Conservation (phyloP, 2,113 vertebrate species). For the Zapus hudsonius region DNA sequence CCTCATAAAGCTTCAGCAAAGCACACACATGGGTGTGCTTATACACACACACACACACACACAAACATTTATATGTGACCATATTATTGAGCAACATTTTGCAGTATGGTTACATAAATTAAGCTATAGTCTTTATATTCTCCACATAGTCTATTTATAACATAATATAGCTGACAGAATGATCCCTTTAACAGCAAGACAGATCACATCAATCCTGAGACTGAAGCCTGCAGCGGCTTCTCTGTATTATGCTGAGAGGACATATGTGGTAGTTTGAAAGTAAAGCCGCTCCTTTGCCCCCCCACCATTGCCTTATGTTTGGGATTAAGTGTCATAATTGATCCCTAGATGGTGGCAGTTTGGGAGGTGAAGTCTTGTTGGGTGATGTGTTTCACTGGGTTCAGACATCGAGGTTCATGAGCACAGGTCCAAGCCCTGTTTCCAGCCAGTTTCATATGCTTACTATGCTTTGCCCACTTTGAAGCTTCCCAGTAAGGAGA, state of each 20-base stretch:
- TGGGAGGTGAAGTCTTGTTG: too few species aligned
- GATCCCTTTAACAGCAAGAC: neutral
- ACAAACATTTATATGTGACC: neutral
- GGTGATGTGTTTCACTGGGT: too few species aligned
- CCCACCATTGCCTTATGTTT: too few species aligned
- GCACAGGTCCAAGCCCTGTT: too few species aligned
- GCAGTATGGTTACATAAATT: neutral
- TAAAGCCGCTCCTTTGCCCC: too few species aligned
- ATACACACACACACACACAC: neutral
- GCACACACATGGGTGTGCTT: accelerated
- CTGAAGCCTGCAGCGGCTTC: neutral
- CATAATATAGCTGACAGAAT: neutral
- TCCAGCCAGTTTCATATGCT: too few species aligned
- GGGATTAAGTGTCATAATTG: too few species aligned
- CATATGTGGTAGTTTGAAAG: too few species aligned
- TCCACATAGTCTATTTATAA: neutral
- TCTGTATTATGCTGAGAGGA: neutral
- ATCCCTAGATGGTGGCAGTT: too few species aligned
- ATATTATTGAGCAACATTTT: neutral
- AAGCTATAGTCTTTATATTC: neutral
- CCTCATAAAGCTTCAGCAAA: neutral
- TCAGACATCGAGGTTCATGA: too few species aligned
- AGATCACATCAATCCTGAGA: neutral
- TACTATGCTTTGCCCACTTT: too few species aligned
- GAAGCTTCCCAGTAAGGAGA: too few species aligned